These are phyloP conservation scores for Plotosus lineatus DNA, from an alignment of 2,113 vertebrate species.

Conservation along the genomic window DNA sequence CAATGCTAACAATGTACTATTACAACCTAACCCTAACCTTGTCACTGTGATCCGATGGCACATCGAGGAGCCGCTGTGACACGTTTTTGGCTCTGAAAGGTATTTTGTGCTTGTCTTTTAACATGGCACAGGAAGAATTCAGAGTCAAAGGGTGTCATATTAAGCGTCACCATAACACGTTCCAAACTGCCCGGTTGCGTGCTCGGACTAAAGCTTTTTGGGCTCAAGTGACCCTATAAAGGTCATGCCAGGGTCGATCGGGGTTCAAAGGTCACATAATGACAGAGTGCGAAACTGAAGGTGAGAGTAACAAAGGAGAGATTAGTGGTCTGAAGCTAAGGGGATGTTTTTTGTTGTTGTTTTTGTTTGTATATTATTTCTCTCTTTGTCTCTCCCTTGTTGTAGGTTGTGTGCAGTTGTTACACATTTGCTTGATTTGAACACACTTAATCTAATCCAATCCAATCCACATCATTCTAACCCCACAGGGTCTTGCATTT, in stretches of 20 bases:
- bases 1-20: slow-evolving; percentile 29
- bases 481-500: not conserved
- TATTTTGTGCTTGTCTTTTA: not conserved
- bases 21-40: slow-evolving; percentile 26
- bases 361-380: no score
- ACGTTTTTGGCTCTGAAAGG: not conserved
- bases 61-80: not conserved
- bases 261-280: slow-evolving; percentile 66
- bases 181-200: not conserved
- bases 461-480: no score
- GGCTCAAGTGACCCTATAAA: slow-evolving; percentile 52
- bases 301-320: slow-evolving; percentile 60
- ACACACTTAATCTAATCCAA: no score
- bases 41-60: slow-evolving; percentile 17
- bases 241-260: slow-evolving; percentile 61
- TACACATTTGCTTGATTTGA: slow-evolving; percentile 60
- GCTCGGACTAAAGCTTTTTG: not conserved
- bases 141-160: slow-evolving; percentile 1
- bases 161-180: not conserved
- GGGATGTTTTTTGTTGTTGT: slow-evolving; percentile 44
- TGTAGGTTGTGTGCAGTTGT: slow-evolving; percentile 51
- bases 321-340: slow-evolving; percentile 57
- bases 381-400: no score
- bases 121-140: slow-evolving; percentile 9
- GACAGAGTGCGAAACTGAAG: slow-evolving; percentile 60